Evolutionary conservation across 2,888 invertebrate genomes (phyloP).

Genomic region (Melanchra persicariae): DNA sequence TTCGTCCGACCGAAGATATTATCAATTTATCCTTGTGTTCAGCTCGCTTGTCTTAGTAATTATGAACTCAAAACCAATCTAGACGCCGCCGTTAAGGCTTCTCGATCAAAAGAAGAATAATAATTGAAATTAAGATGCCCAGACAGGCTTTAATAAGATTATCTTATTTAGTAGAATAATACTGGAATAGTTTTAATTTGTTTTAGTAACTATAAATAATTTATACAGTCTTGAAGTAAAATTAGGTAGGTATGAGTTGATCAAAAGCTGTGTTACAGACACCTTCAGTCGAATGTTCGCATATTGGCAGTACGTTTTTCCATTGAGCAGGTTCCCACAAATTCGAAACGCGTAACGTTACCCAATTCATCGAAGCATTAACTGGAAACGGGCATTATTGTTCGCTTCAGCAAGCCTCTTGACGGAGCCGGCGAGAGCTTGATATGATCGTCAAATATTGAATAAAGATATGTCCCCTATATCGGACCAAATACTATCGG

Average conservation of each 20-base stretch:
- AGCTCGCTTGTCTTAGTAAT: constrained; percentile 54
- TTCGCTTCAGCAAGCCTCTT: constrained; percentile 78
- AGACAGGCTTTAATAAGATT: constrained; percentile 36
- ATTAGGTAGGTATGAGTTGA: constrained; percentile 2
- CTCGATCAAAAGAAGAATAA: constrained; percentile 57
- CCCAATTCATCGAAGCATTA: constrained; percentile 81
- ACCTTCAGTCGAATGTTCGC: constrained; percentile 59
- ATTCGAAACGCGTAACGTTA: constrained; percentile 73
- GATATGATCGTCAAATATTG: constrained; percentile 82
- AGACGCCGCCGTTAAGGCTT: constrained; percentile 39
- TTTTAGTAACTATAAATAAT: background rate
- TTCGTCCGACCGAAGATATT: constrained; percentile 53
- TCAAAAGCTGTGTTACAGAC: constrained; percentile 44
- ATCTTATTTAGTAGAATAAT: constrained; percentile 35
- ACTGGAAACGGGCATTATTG: constrained; percentile 83
- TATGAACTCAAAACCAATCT: constrained; percentile 60
- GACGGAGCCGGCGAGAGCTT: constrained; percentile 70
- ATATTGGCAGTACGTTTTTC: constrained; percentile 71
- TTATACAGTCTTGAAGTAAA: background rate
- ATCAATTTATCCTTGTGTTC: constrained; percentile 63
- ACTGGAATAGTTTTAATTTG: constrained; percentile 10
- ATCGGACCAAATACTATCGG: constrained; percentile 11
- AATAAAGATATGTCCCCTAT: constrained; percentile 69
- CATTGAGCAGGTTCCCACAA: constrained; percentile 76
- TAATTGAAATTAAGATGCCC: constrained; percentile 54